Evolutionary conservation across 2,797 vertebrate genomes (phyloP).

Genomic region (Potorous gilbertii): DNA sequence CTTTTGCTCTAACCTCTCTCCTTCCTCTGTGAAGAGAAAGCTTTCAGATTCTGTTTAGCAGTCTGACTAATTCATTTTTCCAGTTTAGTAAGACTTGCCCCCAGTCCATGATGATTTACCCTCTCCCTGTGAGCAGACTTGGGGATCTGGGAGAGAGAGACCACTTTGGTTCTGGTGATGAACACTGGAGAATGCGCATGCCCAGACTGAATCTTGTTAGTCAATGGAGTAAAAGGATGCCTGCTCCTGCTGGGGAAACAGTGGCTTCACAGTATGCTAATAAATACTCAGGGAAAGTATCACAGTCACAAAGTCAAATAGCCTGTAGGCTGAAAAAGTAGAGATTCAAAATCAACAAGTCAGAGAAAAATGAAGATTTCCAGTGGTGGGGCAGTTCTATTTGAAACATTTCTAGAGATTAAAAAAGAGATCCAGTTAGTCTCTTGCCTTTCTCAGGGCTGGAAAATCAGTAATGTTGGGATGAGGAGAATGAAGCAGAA

Average conservation of each 20-base stretch:
- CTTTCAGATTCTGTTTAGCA: slow-evolving; percentile 84
- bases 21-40: slow-evolving; percentile 79
- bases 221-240: slow-evolving; percentile 78
- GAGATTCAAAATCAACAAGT: slow-evolving; percentile 39
- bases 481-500: slow-evolving; percentile 79
- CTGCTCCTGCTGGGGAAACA: slow-evolving; percentile 73
- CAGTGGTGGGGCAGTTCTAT: slow-evolving; percentile 48
- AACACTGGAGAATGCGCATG: slow-evolving; percentile 79
- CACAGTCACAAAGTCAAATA: slow-evolving; percentile 82
- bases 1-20: slow-evolving; percentile 76
- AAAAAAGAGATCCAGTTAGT: slow-evolving; percentile 58
- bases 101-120: slow-evolving; percentile 85
- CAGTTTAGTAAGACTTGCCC: slow-evolving; percentile 81
- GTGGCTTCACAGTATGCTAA: slow-evolving; percentile 83
- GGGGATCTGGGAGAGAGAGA: slow-evolving; percentile 83
- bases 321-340: slow-evolving; percentile 69
- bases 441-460: slow-evolving; percentile 67
- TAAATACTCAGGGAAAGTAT: slow-evolving; percentile 82
- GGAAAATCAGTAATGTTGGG: slow-evolving; percentile 76
- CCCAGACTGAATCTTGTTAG: slow-evolving; percentile 58
- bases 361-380: slow-evolving; percentile 55
- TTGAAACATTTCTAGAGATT: slow-evolving; percentile 41
- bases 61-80: slow-evolving; percentile 87
- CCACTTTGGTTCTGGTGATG: slow-evolving; percentile 84
- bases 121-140: slow-evolving; percentile 83